Evolutionary conservation across 2,113 vertebrate genomes (phyloP).

Genomic region (Trichomycterus rosablanca): DNA sequence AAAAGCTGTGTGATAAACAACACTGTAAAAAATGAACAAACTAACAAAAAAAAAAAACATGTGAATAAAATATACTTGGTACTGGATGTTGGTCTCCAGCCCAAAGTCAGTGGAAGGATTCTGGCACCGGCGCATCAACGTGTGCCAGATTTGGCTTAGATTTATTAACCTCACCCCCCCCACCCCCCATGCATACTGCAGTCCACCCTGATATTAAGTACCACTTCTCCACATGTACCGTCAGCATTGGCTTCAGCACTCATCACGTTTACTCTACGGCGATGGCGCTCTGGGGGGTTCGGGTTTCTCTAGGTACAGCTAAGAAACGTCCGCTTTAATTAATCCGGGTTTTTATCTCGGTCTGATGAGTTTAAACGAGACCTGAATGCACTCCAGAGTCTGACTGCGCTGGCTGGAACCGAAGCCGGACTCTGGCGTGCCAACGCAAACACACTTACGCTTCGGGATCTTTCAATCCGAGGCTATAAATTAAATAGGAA

Average conservation of each 20-base stretch:
- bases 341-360: slow-evolving; percentile 19
- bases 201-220: no score
- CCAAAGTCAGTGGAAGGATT: slow-evolving; percentile 28
- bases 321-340: slow-evolving; percentile 29
- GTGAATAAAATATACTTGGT: slow-evolving; percentile 26
- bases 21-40: no score
- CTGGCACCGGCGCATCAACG: slow-evolving; percentile 14
- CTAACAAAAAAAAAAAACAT: no score
- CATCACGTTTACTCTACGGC: no score
- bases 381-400: slow-evolving; percentile 32
- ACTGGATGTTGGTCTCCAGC: slow-evolving; percentile 22
- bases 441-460: slow-evolving; percentile 49
- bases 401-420: no score
- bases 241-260: no score
- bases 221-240: no score
- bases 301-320: not conserved
- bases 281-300: not conserved
- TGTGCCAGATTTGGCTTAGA: no score
- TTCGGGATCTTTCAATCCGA: slow-evolving; percentile 53
- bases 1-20: not conserved
- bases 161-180: slow-evolving; percentile 41
- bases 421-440: slow-evolving; percentile 42
- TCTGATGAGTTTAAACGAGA: slow-evolving; percentile 11
- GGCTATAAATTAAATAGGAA: slow-evolving; percentile 51
- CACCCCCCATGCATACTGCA: no score